phyloP scores from a whole-genome alignment of 2,797 vertebrate genomes.

The Poecilia wingei region DNA sequence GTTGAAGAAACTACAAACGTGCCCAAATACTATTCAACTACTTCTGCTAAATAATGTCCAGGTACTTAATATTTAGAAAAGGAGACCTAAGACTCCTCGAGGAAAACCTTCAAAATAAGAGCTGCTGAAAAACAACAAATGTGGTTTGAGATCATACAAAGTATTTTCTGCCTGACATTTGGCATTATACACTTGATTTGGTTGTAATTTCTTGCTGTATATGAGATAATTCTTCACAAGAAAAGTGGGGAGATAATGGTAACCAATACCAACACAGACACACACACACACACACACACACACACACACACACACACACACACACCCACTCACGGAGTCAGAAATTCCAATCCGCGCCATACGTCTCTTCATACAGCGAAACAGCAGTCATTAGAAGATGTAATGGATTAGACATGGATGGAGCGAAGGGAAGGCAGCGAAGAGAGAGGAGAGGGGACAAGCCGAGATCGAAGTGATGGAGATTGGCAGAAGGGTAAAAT shows the following conservation, averaged over 20 bases:
- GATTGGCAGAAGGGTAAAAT: conserved; percentile 85
- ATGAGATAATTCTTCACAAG: conserved; percentile 12
- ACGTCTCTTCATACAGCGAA: conserved; percentile 72
- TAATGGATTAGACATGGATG: conserved; percentile 83
- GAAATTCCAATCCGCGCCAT: conserved; percentile 55
- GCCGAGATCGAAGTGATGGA: conserved; percentile 79
- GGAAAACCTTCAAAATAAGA: conserved; percentile 1
- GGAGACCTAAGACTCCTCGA: not conserved
- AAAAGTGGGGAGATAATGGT: conserved; percentile 28
- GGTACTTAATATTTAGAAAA: not conserved
- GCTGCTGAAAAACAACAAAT: conserved; percentile 8
- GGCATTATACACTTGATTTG: conserved; percentile 20
- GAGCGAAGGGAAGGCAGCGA: conserved; percentile 71
- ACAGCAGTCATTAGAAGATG: conserved; percentile 80
- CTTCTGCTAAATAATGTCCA: not conserved
- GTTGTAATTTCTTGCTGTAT: conserved; percentile 19
- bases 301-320: conserved; percentile 25
- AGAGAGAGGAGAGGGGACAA: conserved; percentile 75
- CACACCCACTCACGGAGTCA: conserved; percentile 1
- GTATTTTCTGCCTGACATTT: conserved; percentile 24
- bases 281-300: conserved; percentile 6
- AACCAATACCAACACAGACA: conserved; percentile 22
- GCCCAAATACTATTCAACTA: not conserved
- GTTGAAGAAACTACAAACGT: not conserved
- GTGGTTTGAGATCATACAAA: conserved; percentile 13